These are phyloP conservation scores for Pinna nobilis DNA, from an alignment of 1,140 invertebrate genomes.

Conservation along the genomic window DNA sequence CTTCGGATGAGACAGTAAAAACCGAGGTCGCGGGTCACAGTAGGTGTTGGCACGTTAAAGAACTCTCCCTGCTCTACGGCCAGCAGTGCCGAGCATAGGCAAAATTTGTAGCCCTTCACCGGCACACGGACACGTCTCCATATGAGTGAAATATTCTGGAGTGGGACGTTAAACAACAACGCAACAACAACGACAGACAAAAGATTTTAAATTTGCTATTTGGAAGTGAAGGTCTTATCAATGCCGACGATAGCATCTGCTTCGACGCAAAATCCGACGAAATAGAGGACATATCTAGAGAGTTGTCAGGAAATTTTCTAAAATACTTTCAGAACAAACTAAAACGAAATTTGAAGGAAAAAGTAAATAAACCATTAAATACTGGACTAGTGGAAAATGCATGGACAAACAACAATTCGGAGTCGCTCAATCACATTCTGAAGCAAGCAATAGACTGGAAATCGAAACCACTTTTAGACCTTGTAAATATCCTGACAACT, in stretches of 20 bases:
- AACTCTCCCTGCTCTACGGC: too few species aligned
- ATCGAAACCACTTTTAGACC: conserved; percentile 23
- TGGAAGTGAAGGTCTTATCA: conserved; percentile 23
- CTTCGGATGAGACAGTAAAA: too few species aligned
- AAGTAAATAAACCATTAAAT: not conserved
- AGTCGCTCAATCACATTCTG: conserved; percentile 18
- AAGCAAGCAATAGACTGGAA: conserved; percentile 27
- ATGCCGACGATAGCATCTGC: conserved; percentile 29
- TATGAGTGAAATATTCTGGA: too few species aligned
- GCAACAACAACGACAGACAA: conserved; percentile 19
- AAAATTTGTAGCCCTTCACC: too few species aligned
- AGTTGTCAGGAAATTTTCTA: conserved; percentile 30
- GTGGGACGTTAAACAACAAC: too few species aligned
- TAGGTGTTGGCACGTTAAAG: too few species aligned
- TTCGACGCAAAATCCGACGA: conserved; percentile 31
- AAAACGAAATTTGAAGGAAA: conserved; percentile 9
- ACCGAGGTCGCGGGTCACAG: too few species aligned
- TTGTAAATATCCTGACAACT: not conserved
- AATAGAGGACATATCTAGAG: not conserved
- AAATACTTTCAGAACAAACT: conserved; percentile 27
- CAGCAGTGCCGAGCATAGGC: too few species aligned
- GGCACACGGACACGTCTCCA: too few species aligned
- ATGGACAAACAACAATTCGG: conserved; percentile 22
- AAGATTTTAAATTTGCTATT: conserved; percentile 24
- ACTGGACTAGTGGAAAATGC: not conserved